These are phyloP conservation scores for Indicator maculatus DNA, from an alignment of 2,113 vertebrate genomes.

Conservation along the genomic window DNA sequence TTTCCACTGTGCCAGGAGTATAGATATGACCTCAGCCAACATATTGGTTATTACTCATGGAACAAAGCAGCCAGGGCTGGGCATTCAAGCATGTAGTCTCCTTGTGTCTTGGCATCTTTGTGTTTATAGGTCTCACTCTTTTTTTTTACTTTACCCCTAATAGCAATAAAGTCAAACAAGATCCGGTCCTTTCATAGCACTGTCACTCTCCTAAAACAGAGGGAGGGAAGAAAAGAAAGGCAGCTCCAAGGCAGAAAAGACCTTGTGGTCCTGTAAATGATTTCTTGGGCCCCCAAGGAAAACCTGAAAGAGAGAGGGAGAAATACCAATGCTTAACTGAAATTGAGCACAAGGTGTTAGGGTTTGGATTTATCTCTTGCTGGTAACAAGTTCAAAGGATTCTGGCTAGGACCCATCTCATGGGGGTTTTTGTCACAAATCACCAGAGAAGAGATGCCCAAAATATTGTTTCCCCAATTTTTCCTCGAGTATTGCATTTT, in stretches of 20 bases:
- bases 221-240: not conserved
- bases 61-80: not conserved
- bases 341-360: not conserved
- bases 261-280: not conserved
- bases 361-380: not conserved
- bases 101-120: constrained; percentile 38
- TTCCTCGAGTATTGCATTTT: fast-evolving
- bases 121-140: constrained; percentile 38
- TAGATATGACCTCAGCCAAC: not conserved
- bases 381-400: not conserved
- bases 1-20: not conserved
- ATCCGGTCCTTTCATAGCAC: not conserved
- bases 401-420: not conserved
- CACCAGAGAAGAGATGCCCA: not conserved
- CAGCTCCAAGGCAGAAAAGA: not conserved
- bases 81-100: not conserved
- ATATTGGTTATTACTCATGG: not conserved
- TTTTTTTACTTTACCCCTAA: not conserved
- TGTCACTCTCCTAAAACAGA: not conserved
- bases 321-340: not conserved
- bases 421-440: not conserved
- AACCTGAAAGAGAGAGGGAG: not conserved
- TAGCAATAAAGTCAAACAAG: constrained; percentile 19
- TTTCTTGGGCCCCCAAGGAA: not conserved
- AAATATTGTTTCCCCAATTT: not conserved